These are phyloP conservation scores for Lanius collurio DNA, from an alignment of 2,113 vertebrate species.

Conservation along the genomic window DNA sequence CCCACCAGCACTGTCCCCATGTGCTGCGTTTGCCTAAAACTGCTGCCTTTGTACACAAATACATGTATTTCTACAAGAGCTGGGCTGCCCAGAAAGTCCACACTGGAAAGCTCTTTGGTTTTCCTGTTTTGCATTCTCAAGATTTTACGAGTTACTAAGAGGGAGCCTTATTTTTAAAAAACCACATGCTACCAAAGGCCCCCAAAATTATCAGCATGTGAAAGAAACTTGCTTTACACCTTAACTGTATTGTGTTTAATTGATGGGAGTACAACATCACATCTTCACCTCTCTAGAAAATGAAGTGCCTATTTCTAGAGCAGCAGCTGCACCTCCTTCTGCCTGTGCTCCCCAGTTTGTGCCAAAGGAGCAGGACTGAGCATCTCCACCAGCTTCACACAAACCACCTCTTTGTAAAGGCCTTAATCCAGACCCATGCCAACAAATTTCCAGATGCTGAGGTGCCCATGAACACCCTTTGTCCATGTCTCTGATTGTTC, in stretches of 20 bases:
- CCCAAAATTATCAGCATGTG: not conserved
- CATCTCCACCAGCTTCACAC: not conserved
- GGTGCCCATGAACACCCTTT: not conserved
- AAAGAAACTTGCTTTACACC: not conserved
- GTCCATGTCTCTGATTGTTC: fast-evolving
- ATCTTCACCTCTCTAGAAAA: not conserved
- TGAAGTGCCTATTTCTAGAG: not conserved
- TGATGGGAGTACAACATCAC: not conserved
- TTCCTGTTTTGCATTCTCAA: not conserved
- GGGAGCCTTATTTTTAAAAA: no score
- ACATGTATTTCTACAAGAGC: not conserved
- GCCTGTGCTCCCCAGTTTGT: not conserved
- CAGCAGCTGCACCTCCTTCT: not conserved
- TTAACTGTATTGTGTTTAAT: not conserved
- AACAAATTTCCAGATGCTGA: fast-evolving
- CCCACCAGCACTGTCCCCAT: not conserved
- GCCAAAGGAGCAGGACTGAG: not conserved
- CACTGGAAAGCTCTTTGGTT: not conserved
- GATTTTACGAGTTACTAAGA: not conserved
- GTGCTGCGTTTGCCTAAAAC: not conserved
- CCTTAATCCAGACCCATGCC: not conserved
- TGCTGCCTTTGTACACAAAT: not conserved
- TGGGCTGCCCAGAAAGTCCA: not conserved
- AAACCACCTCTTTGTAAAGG: not conserved
- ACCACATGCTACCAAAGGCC: not conserved